phyloP scores from a whole-genome alignment of 2,888 invertebrate genomes.

The Thysanoteuthis rhombus region DNA sequence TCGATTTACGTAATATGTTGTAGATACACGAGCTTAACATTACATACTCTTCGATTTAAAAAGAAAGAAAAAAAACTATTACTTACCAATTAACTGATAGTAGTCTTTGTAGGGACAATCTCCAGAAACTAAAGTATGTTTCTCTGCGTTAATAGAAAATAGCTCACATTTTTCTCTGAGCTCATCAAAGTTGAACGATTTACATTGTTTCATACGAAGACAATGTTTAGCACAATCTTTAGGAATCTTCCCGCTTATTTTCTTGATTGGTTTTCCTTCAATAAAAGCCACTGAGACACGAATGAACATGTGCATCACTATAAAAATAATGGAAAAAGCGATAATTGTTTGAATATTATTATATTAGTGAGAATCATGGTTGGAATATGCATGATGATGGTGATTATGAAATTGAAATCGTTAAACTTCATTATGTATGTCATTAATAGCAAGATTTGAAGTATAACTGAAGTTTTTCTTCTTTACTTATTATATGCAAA shows the following conservation, averaged over 20 bases:
- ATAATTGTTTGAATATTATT: background rate
- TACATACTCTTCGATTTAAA: too few species aligned
- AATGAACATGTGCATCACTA: background rate
- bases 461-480: too few species aligned
- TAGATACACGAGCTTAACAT: too few species aligned
- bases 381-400: background rate
- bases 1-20: too few species aligned
- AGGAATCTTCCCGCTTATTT: background rate
- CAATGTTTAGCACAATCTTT: background rate
- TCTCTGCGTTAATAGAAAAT: background rate
- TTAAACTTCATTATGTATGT: background rate
- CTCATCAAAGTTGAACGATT: background rate
- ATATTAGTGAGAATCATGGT: background rate
- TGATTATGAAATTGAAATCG: background rate
- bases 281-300: slow-evolving; percentile 18
- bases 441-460: too few species aligned
- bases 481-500: too few species aligned
- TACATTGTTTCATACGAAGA: background rate
- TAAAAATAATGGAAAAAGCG: background rate
- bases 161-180: background rate
- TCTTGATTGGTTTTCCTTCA: background rate
- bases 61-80: background rate
- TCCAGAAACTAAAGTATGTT: background rate
- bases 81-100: background rate
- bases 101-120: background rate